Percentiles rank a stretch among this genome's conserved stretches.
Evolutionary conservation across 2,888 invertebrate genomes (phyloP).

Genomic region (Charanyca ferruginea): DNA sequence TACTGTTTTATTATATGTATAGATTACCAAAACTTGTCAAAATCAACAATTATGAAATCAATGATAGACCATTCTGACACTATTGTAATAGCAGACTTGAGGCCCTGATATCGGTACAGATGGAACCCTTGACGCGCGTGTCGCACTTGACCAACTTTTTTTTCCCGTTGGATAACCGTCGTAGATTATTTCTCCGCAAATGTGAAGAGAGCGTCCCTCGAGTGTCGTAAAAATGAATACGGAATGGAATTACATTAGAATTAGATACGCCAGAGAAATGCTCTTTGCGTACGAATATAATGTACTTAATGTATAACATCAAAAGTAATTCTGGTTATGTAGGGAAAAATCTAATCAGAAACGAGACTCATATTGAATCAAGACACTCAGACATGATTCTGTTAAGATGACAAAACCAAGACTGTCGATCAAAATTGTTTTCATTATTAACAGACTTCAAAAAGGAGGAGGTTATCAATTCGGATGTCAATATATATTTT

Average conservation of each 20-base stretch:
- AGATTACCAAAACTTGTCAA: too few species aligned
- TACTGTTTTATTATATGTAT: too few species aligned
- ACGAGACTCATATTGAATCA: constrained; percentile 10
- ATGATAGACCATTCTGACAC: too few species aligned
- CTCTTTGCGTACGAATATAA: constrained; percentile 17
- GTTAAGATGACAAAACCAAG: not conserved
- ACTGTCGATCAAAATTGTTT: not conserved
- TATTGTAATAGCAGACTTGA: too few species aligned
- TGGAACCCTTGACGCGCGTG: too few species aligned
- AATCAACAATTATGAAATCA: too few species aligned
- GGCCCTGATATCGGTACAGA: too few species aligned
- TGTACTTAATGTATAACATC: constrained; percentile 17
- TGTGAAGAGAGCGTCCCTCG: constrained; percentile 17
- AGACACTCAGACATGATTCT: not conserved
- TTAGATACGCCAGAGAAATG: constrained; percentile 22
- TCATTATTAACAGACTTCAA: too few species aligned
- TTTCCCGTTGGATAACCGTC: not conserved
- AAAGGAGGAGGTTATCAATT: too few species aligned
- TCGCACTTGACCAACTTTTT: too few species aligned
- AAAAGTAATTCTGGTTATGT: constrained; percentile 8
- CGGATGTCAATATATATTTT: too few species aligned
- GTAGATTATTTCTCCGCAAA: constrained; percentile 10
- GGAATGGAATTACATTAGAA: constrained; percentile 38
- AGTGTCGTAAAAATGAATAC: constrained; percentile 28
- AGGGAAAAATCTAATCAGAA: constrained; percentile 26